Evolutionary conservation across 1,140 invertebrate species (phyloP).

Genomic region (Heterodera schachtii): DNA sequence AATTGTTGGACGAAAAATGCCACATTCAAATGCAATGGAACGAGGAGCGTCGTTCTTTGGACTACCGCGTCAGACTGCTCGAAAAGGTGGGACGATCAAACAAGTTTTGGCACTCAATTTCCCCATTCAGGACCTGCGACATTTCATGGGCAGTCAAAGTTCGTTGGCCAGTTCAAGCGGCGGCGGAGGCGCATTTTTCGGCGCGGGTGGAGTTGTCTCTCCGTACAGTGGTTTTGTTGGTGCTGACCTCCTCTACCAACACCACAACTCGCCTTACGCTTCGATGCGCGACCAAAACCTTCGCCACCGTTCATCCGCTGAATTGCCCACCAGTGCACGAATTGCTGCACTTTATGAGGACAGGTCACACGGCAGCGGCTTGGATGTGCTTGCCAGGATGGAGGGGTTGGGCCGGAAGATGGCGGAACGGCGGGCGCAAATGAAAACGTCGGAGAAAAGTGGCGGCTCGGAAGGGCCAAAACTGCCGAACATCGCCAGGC

Average conservation of each 20-base stretch:
- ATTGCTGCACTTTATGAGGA: constrained; percentile 37
- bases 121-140: constrained; percentile 25
- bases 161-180: constrained; percentile 23
- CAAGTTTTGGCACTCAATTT: background rate
- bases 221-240: constrained; percentile 9
- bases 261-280: constrained; percentile 12
- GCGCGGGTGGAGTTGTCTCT: background rate
- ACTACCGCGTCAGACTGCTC: constrained; percentile 39
- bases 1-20: constrained; percentile 42
- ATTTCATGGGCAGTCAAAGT: constrained; percentile 36
- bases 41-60: constrained; percentile 42
- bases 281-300: constrained; percentile 22
- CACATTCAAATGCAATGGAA: constrained; percentile 46
- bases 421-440: constrained; percentile 34
- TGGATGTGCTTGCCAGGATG: constrained; percentile 32
- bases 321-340: constrained; percentile 43
- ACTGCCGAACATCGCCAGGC: background rate
- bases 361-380: background rate
- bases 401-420: constrained; percentile 40
- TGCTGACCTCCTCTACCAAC: background rate
- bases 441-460: background rate
- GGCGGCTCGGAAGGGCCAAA: background rate
- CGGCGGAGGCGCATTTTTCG: background rate
- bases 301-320: constrained; percentile 30
- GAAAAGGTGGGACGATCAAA: constrained; percentile 31